Percentiles rank a stretch among this genome's conserved stretches.
phyloP scores from a whole-genome alignment of 2,113 vertebrate species.

The Cairina moschata region DNA sequence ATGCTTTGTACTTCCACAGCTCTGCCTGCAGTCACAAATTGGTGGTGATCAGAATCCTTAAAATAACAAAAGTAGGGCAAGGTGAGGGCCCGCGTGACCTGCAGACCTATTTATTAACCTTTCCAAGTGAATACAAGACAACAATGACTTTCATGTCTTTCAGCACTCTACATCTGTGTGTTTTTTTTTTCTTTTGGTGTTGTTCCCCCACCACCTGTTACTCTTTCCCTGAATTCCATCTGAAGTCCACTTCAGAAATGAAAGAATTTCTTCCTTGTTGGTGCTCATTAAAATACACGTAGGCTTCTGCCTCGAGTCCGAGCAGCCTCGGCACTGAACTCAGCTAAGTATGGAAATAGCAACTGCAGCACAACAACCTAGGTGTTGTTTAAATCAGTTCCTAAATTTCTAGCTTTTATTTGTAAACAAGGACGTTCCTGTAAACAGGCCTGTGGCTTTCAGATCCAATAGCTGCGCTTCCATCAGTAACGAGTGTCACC shows the following conservation, averaged over 20 bases:
- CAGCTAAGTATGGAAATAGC: neutral
- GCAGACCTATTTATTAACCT: neutral
- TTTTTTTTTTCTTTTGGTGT: neutral
- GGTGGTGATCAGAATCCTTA: neutral
- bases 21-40: neutral
- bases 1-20: neutral
- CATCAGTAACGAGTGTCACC: slow-evolving; percentile 73
- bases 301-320: neutral
- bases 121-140: neutral
- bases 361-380: neutral
- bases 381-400: neutral
- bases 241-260: neutral
- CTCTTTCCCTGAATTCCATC: neutral
- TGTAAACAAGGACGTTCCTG: neutral
- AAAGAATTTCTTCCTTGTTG: neutral
- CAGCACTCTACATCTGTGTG: neutral
- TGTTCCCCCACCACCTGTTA: neutral
- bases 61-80: neutral
- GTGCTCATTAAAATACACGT: slow-evolving; percentile 2
- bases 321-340: neutral
- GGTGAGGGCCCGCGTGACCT: neutral
- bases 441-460: slow-evolving; percentile 22
- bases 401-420: neutral
- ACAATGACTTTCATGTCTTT: neutral
- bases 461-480: slow-evolving; percentile 30